phyloP scores from a whole-genome alignment of 2,113 vertebrate species.

The Pedionomus torquatus region DNA sequence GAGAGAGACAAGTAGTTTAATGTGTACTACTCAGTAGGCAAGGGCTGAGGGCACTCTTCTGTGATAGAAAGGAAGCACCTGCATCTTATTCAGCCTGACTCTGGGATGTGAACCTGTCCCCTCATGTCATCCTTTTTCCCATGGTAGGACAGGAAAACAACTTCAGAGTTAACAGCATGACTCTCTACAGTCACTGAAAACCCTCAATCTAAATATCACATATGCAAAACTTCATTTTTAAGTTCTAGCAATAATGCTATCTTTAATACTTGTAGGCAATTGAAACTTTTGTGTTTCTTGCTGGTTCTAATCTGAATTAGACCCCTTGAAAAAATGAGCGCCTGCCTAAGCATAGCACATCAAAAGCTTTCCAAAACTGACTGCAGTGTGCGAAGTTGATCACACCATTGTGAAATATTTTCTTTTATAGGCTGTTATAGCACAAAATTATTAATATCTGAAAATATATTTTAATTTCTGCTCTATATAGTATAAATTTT shows the following conservation, averaged over 20 bases:
- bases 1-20: background rate
- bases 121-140: background rate
- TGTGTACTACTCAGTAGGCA: rapidly evolving
- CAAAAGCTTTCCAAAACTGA: background rate
- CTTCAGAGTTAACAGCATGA: background rate
- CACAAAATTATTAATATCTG: background rate
- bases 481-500: background rate
- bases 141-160: background rate
- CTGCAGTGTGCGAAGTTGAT: background rate
- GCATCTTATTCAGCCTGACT: background rate
- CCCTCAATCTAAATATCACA: background rate
- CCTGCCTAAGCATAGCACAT: background rate
- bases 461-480: background rate
- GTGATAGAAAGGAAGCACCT: background rate
- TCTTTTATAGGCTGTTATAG: background rate
- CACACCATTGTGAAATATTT: background rate
- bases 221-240: background rate
- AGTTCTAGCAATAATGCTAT: background rate
- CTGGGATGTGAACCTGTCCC: background rate
- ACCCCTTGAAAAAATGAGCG: background rate
- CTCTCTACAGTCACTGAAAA: background rate
- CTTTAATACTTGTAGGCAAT: background rate
- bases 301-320: background rate
- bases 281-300: background rate
- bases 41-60: background rate